Percentiles rank a stretch among this genome's conserved stretches.
Conservation (phyloP, 2,888 invertebrate genomes). For the Cephonodes hylas region DNA sequence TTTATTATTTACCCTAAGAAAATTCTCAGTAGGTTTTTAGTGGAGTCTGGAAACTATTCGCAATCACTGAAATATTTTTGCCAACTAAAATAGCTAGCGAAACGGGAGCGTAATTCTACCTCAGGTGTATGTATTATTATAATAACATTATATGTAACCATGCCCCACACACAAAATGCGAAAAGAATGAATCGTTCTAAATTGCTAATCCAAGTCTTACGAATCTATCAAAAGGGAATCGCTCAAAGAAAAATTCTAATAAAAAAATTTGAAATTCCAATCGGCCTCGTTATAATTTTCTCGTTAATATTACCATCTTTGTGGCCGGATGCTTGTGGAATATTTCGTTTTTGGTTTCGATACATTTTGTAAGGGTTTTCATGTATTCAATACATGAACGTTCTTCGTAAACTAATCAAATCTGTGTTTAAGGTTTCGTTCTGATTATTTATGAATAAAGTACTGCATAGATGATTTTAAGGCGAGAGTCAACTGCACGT, state of each 20-base stretch:
- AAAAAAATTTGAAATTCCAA: slow-evolving; percentile 39
- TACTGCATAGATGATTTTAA: too few species aligned
- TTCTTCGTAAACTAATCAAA: not conserved
- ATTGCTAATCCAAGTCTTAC: slow-evolving; percentile 15
- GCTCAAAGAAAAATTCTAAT: slow-evolving; percentile 21
- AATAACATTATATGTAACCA: not conserved
- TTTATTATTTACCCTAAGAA: too few species aligned
- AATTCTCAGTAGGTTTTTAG: too few species aligned
- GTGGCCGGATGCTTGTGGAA: slow-evolving; percentile 19
- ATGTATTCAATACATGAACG: not conserved
- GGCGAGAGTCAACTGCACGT: too few species aligned
- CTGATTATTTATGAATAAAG: not conserved
- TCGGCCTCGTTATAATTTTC: slow-evolving; percentile 33
- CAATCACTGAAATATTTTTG: too few species aligned
- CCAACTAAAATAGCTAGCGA: too few species aligned
- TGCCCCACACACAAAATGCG: not conserved
- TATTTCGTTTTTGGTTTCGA: not conserved
- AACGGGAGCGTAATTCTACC: too few species aligned
- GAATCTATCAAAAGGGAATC: slow-evolving; percentile 28
- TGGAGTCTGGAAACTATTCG: too few species aligned
- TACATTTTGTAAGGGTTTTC: not conserved
- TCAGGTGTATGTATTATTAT: too few species aligned
- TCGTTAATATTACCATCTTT: slow-evolving; percentile 39
- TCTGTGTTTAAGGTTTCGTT: not conserved
- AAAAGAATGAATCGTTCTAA: not conserved